Evolutionary conservation across 2,888 invertebrate species (phyloP).

Genomic region (Cheiracanthium punctorium): DNA sequence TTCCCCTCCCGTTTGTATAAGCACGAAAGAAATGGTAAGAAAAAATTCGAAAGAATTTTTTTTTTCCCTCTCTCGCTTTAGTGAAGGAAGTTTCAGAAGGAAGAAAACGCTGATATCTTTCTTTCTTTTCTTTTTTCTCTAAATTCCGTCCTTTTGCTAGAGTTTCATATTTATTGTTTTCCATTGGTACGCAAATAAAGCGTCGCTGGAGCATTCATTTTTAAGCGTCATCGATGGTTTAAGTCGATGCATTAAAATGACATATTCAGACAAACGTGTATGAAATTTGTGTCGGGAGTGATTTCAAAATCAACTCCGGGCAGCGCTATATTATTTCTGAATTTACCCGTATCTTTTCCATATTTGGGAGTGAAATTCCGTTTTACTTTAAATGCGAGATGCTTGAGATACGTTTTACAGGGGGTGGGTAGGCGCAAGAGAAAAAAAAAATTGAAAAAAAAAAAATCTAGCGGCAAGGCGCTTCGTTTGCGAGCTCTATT

Average conservation of each 20-base stretch:
- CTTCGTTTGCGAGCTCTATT: not conserved
- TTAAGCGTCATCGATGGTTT: constrained; percentile 37
- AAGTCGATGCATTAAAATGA: constrained; percentile 61
- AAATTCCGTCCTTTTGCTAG: constrained; percentile 4
- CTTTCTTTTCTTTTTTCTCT: constrained; percentile 3
- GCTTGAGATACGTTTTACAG: no score
- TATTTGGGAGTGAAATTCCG: not conserved
- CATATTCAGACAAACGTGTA: constrained; percentile 37
- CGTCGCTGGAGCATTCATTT: constrained; percentile 28
- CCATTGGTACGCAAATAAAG: constrained; percentile 59
- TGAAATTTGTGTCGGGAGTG: constrained; percentile 21
- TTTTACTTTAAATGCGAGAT: not conserved
- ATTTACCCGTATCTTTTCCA: not conserved
- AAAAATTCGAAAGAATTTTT: constrained; percentile 16
- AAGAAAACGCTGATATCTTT: constrained; percentile 8
- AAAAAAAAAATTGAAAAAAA: no score
- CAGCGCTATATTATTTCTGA: not conserved
- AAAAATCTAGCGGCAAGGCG: not conserved
- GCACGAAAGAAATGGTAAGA: constrained; percentile 1
- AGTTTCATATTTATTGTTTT: constrained; percentile 60
- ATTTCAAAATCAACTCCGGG: constrained; percentile 21
- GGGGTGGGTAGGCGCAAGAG: no score
- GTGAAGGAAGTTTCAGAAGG: constrained; percentile 37
- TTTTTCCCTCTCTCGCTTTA: constrained; percentile 28
- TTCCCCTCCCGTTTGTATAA: constrained; percentile 45